phyloP scores from a whole-genome alignment of 2,888 invertebrate genomes.

The Leptura quadrifasciata region DNA sequence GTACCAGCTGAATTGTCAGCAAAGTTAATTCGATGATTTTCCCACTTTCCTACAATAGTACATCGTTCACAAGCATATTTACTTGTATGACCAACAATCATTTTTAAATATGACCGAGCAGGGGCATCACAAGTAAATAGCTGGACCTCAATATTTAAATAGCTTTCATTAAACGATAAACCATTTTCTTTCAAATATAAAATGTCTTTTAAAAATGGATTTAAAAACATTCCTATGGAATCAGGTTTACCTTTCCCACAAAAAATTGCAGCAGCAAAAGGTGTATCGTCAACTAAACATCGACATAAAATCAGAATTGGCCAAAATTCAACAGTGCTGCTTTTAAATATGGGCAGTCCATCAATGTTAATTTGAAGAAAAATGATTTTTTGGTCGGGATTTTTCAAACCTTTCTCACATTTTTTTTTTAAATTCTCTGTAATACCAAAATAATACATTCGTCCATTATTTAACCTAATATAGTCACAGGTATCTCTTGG shows the following conservation, averaged over 20 bases:
- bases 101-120: constrained; percentile 24
- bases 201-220: constrained; percentile 20
- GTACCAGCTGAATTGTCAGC: not conserved
- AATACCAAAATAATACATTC: constrained; percentile 1
- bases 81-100: constrained; percentile 17
- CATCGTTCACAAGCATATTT: constrained; percentile 30
- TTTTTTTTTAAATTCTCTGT: constrained; percentile 3
- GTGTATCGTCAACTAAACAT: constrained; percentile 17
- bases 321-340: constrained; percentile 27
- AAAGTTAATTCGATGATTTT: constrained; percentile 16
- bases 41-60: constrained; percentile 15
- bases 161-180: not conserved
- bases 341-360: not conserved
- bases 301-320: constrained; percentile 22
- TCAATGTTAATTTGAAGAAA: not conserved
- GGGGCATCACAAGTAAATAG: constrained; percentile 31
- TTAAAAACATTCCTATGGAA: constrained; percentile 17
- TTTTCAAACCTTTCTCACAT: constrained; percentile 4
- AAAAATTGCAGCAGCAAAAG: constrained; percentile 35
- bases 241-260: constrained; percentile 38
- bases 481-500: constrained; percentile 1
- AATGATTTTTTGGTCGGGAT: not conserved
- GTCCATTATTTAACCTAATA: not conserved
- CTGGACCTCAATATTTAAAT: not conserved
- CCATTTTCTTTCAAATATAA: constrained; percentile 24